Base-by-base conservation (phyloP, 1,140 invertebrate genomes). In the Drosophila eugracilis region DNA sequence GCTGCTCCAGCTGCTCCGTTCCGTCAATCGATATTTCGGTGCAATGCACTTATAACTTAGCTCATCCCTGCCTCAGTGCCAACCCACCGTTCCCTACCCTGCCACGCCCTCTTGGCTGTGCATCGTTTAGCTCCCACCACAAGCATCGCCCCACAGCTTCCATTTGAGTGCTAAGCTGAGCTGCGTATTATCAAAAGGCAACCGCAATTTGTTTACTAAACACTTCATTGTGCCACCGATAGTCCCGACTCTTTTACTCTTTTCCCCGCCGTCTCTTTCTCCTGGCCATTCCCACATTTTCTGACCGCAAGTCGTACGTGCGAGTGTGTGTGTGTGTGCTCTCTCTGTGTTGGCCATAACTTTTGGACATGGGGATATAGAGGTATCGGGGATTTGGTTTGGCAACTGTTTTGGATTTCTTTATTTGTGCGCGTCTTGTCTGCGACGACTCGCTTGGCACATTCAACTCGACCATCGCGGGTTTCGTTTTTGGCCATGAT, bases 181-280 rank as follows among this genome's bases (percentile, higher is more conserved):
- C 85, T 86, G 77, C 67, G 78, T 81, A 86, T 85, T 88, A 81
- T 84, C 66, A 71, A 89, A 79, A 86, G 83, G 60, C 78, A 86
- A 63, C 83, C 83, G 71, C 83, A 86, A 86, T 86, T 86, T 86
- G 83, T 86, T 86, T 86, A 86, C 83, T 78, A 86, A 86, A 86
- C 83, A 86, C 84, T 86, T 86, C 78, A 83, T 86, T 83, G 84
- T 88, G 84, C 83, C 81, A 88, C 83, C 74, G 83, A 78, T 74
- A 88, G 69, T 47, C 54, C 41, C 30, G 17, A 14, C 28, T 36
- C 48, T 26, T 1, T 19, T 34, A 14, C 63, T 54, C 17, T 14
- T 15, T 15, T 28, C 15, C 0, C 41, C 4, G 37, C 62, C 26
- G 19, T 17, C 34, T 30, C 17, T 42, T 30, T 65, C 19, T 37